Evolutionary conservation across 2,888 invertebrate genomes (phyloP), one percentile per base, ranked within the genome.

Genomic region (Leptogaster cylindrica): DNA sequence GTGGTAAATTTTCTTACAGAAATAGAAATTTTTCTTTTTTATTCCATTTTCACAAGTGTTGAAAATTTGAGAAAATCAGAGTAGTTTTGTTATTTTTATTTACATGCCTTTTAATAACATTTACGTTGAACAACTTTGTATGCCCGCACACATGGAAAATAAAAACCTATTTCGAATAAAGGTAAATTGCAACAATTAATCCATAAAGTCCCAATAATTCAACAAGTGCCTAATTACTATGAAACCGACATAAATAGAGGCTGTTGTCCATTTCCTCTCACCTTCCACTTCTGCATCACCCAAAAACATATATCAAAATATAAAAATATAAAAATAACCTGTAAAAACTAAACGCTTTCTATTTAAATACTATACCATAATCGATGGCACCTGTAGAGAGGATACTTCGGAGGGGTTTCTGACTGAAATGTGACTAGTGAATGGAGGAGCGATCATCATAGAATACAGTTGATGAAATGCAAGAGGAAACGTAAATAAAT

Each of bases 191-290:
- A 77, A 99, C 99, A 84, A 99, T 99, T 81, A 99, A 92, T 83
- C 99, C 99, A 87, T 99, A 99, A 77, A 99, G 93, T 91, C 99
- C 99, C 88, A 99, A 89, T 82, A 99, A 99, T 90, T 99, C 99
- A 80, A 99, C 98, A 87, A 99, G 99, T 87, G 99, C 99, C 84
- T 93, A 86, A 99, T 99, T 81, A 99, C 90, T 83, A 98, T 97
- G 97, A 98, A 98, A 82, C 99, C 99, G 81, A 99, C 98, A 87
- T 97, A 99, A 99, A 89, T 83, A 98, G 92, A 66, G 99, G 99
- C 82, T 99, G 99, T 82, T 99, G 99, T 74, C 98, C 99, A 75
- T 97, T 98, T 77, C 99, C 99, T 81, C 98, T 88, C 65, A 99
- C 98, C 99, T 81, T 98, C 88, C 65, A 99, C 98, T 78, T 98